These are phyloP conservation scores for Tupaia chinensis DNA, from an alignment of 2,113 vertebrate species.

Conservation along the genomic window DNA sequence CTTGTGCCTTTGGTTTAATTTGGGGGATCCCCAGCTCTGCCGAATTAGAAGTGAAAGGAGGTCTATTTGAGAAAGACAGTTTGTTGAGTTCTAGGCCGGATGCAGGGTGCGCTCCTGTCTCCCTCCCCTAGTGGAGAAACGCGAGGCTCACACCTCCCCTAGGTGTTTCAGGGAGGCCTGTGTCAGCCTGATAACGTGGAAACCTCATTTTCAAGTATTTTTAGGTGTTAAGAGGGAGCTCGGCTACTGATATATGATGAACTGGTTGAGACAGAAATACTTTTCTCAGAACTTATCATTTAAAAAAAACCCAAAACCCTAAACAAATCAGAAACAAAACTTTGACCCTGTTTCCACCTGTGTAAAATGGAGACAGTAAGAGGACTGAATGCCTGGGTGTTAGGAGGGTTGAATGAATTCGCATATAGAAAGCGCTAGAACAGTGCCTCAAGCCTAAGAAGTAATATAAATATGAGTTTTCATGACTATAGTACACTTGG, in stretches of 20 bases:
- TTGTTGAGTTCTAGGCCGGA: background rate
- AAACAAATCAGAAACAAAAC: background rate
- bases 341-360: constrained; percentile 2
- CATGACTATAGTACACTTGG: background rate
- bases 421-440: background rate
- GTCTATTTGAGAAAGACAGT: background rate
- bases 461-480: background rate
- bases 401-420: background rate
- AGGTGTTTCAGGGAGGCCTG: background rate
- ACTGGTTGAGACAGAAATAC: background rate
- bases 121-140: background rate
- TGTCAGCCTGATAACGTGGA: background rate
- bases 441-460: background rate
- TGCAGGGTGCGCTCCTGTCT: background rate
- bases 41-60: background rate
- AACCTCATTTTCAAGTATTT: background rate
- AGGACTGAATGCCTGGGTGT: background rate
- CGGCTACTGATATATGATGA: background rate
- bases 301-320: background rate
- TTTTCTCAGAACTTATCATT: constrained; percentile 3
- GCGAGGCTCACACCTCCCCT: background rate
- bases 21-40: background rate
- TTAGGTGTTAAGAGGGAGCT: background rate
- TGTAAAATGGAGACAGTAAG: background rate
- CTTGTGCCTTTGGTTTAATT: background rate